phyloP scores from a whole-genome alignment of 2,888 invertebrate species.

The Laspeyria flexula region DNA sequence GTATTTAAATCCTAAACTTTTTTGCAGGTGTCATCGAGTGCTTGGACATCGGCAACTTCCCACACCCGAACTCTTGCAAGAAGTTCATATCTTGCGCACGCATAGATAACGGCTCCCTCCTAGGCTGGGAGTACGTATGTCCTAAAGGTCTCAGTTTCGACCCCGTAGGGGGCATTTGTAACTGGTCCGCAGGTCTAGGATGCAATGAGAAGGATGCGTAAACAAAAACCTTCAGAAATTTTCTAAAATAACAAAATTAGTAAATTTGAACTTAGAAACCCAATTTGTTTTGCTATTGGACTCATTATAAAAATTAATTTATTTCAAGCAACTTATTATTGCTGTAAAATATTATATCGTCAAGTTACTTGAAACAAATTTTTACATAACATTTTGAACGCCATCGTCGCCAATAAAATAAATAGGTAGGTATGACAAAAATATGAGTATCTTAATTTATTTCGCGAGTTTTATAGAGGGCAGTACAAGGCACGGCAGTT shows the following conservation, averaged over 20 bases:
- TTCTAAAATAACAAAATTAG: background rate
- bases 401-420: too few relatives aligned
- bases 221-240: background rate
- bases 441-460: too few relatives aligned
- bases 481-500: too few relatives aligned
- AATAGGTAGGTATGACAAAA: too few relatives aligned
- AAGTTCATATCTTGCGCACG: slow-evolving; percentile 96
- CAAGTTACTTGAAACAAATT: slow-evolving; percentile 7
- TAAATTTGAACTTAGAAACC: background rate
- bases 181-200: slow-evolving; percentile 94
- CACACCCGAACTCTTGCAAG: slow-evolving; percentile 95
- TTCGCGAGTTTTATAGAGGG: too few relatives aligned
- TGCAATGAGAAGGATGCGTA: slow-evolving; percentile 87
- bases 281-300: background rate
- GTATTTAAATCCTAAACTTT: too few relatives aligned
- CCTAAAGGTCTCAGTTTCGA: slow-evolving; percentile 95
- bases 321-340: slow-evolving; percentile 8
- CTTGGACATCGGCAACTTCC: slow-evolving; percentile 95
- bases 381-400: too few relatives aligned
- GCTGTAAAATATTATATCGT: background rate
- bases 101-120: slow-evolving; percentile 90
- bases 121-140: slow-evolving; percentile 96
- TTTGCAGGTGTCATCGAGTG: slow-evolving; percentile 91
- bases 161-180: slow-evolving; percentile 95
- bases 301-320: background rate